A percentile compares a stretch with the other conserved stretches of the same genome.
Evolutionary conservation across 64 coral and sea anemone genomes (phyloP).

Genomic region (Montipora efflorescens): DNA sequence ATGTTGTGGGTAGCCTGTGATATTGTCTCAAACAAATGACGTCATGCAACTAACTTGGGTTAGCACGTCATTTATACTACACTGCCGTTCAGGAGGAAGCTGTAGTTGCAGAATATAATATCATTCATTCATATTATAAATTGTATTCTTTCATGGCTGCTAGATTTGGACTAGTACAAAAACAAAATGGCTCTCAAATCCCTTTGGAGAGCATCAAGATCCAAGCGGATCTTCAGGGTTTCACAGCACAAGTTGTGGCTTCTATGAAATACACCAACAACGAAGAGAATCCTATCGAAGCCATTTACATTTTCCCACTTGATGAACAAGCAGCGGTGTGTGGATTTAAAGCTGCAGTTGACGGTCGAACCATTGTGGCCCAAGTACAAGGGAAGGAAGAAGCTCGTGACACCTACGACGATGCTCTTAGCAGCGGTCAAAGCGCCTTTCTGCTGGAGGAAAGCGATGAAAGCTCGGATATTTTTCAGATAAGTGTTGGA

Average conservation of each 20-base stretch:
- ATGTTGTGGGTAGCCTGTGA: too few relatives aligned
- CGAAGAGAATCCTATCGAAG: slow-evolving; percentile 76
- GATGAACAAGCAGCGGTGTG: slow-evolving; percentile 82
- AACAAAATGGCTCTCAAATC: slow-evolving; percentile 19
- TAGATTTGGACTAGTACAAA: slow-evolving; percentile 54
- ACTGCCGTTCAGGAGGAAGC: too few relatives aligned
- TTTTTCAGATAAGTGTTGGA: slow-evolving; percentile 87
- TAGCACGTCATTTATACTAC: too few relatives aligned
- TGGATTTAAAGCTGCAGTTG: slow-evolving; percentile 78
- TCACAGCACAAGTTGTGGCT: slow-evolving; percentile 62
- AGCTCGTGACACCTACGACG: slow-evolving; percentile 79
- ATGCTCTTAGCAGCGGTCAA: slow-evolving; percentile 79
- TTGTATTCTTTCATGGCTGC: background rate
- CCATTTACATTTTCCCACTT: slow-evolving; percentile 75
- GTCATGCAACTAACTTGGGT: too few relatives aligned
- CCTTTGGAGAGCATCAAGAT: slow-evolving; percentile 64
- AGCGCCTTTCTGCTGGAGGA: slow-evolving; percentile 83
- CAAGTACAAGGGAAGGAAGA: slow-evolving; percentile 91
- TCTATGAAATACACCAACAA: slow-evolving; percentile 79
- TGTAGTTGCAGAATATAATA: too few relatives aligned
- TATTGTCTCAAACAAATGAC: too few relatives aligned
- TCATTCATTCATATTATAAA: background rate
- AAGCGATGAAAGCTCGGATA: slow-evolving; percentile 85
- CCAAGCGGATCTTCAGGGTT: slow-evolving; percentile 57
- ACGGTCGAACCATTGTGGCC: slow-evolving; percentile 71